Base-by-base conservation (phyloP, 92 coral and sea anemone genomes). In the Epizoanthus ramosus region DNA sequence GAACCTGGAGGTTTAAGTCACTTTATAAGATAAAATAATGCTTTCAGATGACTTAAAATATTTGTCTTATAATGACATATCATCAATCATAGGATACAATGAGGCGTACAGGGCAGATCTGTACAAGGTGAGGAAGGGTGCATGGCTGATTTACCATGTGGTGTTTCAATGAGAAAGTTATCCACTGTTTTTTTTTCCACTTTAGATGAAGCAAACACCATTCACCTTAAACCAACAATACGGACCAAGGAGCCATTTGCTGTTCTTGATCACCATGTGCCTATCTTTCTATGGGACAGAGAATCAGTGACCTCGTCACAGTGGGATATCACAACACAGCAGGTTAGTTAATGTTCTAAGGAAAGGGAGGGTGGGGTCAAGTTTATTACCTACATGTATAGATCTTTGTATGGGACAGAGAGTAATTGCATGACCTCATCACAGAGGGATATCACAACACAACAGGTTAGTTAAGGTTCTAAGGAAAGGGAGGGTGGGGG, bases 301-400 rank as follows among this genome's bases (percentile, higher is more conserved):
- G 76, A 85, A 14, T 85, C 93, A 6, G 80, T 95, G 79, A 80
- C 90, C 0, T 84, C 88, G 3, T 64, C 92, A 57, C 94, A 90
- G 45, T 92, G 99, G 99, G 99, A 96, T 56, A 96, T 96, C 60
- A 94, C 99, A 50, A 94, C 99, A 68, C 94, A 92, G 72, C 98
- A 94, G 74, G 98, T 92, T 57, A 33, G 86, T 22, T 0, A 8
- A 33, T 14, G 4, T 37, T 2, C 21, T 24, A 15, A 16, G 53
- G 53, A 10, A 45, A 35, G 13, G 6, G 52, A 45, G 52, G 52
- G 52, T 45, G 52, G 52, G 52, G 10, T 39, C 23, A 73, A 21
- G 63, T 57, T 77, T 22, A 14, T 18, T 96, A 12, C 99, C 98
- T 10, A n/a, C n/a, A n/a, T n/a, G n/a, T n/a, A n/a, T n/a, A n/a